Conservation (phyloP, 1,140 invertebrate species). For the Cotesia glomerata region DNA sequence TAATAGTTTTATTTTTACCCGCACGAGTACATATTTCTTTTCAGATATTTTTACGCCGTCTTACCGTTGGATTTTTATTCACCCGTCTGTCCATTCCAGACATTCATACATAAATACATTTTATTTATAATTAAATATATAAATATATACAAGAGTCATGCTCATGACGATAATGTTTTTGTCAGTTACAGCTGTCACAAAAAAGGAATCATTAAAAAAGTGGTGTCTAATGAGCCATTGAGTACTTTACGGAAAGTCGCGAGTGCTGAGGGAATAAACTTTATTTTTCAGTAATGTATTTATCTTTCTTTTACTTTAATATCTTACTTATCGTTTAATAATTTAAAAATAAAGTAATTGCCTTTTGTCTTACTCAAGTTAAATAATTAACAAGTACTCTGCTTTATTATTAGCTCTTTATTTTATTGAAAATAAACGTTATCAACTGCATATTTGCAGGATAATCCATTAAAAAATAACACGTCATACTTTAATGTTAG, state of each 20-base stretch:
- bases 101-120: too few relatives aligned
- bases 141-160: neutral
- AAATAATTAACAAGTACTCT: neutral
- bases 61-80: constrained; percentile 12
- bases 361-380: too few relatives aligned
- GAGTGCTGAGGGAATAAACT: constrained; percentile 30
- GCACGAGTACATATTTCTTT: constrained; percentile 39
- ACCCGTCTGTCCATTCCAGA: constrained; percentile 11
- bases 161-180: constrained; percentile 10
- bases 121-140: neutral
- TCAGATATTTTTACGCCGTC: neutral
- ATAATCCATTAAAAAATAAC: constrained; percentile 17
- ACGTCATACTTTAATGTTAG: neutral
- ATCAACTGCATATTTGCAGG: neutral
- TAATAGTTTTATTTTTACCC: constrained; percentile 32
- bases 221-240: constrained; percentile 59
- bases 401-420: too few relatives aligned
- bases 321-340: too few relatives aligned
- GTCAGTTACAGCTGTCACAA: constrained; percentile 42
- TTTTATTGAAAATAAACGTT: too few relatives aligned
- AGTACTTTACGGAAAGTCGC: constrained; percentile 45
- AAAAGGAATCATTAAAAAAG: constrained; percentile 54
- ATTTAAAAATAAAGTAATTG: too few relatives aligned
- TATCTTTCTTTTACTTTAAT: neutral
- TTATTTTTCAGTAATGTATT: neutral